A percentile compares a stretch with the other conserved stretches of the same genome.
Evolutionary conservation across 2,888 invertebrate genomes (phyloP).

Genomic region (Mesorhabditis spiculigera): DNA sequence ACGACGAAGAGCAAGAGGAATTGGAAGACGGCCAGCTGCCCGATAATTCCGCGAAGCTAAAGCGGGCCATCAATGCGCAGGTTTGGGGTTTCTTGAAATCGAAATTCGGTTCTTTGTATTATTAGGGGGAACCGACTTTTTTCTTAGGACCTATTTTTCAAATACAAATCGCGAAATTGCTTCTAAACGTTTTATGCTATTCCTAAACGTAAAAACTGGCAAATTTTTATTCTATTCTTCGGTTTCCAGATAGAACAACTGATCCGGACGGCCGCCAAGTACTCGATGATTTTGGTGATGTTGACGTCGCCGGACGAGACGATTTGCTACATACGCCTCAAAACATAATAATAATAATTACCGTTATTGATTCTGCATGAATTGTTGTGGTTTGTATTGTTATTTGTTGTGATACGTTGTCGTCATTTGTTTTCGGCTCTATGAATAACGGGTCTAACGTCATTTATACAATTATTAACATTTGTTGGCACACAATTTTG

Average conservation of each 20-base stretch:
- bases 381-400: too few relatives aligned
- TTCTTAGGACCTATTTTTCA: too few relatives aligned
- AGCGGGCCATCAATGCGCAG: too few relatives aligned
- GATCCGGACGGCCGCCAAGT: slow-evolving; percentile 25
- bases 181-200: too few relatives aligned
- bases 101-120: too few relatives aligned
- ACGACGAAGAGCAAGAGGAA: neutral
- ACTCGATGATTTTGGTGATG: slow-evolving; percentile 27
- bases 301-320: slow-evolving; percentile 17
- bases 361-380: neutral
- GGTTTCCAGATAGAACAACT: slow-evolving; percentile 23
- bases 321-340: slow-evolving; percentile 18
- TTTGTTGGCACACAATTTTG: neutral
- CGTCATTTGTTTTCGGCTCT: too few relatives aligned
- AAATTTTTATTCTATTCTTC: neutral
- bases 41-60: neutral
- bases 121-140: too few relatives aligned
- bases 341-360: slow-evolving; percentile 6
- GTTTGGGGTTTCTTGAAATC: too few relatives aligned
- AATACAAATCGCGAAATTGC: too few relatives aligned
- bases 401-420: too few relatives aligned
- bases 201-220: neutral
- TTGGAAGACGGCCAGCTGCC: neutral
- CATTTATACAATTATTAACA: neutral
- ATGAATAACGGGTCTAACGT: too few relatives aligned